phyloP scores from a whole-genome alignment of 2,797 vertebrate species.

The Ctenochaetus hawaiiensis region DNA sequence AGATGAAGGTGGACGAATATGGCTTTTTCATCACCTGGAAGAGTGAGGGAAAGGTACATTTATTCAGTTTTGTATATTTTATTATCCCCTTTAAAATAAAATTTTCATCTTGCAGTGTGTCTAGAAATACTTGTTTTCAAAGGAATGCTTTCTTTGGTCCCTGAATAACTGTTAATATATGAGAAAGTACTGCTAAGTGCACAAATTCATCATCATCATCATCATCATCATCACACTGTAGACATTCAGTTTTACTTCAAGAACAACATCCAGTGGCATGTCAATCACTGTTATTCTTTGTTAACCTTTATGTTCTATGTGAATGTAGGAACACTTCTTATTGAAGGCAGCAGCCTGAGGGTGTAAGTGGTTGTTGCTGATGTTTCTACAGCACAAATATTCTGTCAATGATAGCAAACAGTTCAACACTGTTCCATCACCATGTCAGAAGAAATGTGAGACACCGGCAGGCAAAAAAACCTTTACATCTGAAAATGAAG shows the following conservation, averaged over 20 bases:
- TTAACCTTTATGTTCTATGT: background rate
- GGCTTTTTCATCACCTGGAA: conserved; percentile 98
- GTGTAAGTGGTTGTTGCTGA: background rate
- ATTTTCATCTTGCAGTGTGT: background rate
- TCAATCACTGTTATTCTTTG: background rate
- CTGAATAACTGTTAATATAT: too few relatives aligned
- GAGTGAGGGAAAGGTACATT: conserved; percentile 95
- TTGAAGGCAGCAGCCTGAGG: background rate
- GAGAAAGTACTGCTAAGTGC: too few relatives aligned
- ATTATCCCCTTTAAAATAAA: background rate
- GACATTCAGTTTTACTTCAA: background rate
- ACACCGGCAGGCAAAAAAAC: background rate
- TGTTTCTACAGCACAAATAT: background rate
- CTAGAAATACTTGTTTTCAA: background rate
- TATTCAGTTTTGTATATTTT: background rate
- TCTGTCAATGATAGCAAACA: background rate
- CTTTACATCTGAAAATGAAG: background rate
- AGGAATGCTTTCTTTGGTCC: too few relatives aligned
- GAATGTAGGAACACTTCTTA: background rate
- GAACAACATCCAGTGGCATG: background rate
- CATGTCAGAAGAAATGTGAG: background rate
- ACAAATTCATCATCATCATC: too few relatives aligned
- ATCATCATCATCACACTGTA: too few relatives aligned
- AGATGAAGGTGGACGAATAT: conserved; percentile 95
- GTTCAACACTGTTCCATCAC: background rate